Conservation (phyloP, 1,140 invertebrate species). For the Batillaria attramentaria region DNA sequence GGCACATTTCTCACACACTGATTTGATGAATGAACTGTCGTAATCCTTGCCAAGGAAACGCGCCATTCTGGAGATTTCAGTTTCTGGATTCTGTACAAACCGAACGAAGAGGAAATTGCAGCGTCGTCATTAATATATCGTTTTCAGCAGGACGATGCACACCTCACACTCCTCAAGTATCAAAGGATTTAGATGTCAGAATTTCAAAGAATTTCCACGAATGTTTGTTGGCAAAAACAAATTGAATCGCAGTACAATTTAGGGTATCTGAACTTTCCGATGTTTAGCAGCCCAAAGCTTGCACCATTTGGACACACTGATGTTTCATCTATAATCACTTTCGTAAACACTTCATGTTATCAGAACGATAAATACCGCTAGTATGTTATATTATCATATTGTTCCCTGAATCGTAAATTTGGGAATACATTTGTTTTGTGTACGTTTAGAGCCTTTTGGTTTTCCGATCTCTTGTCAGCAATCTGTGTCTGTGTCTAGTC, state of each 20-base stretch:
- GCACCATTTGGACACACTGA: too few relatives aligned
- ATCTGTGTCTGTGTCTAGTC: too few relatives aligned
- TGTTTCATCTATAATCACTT: too few relatives aligned
- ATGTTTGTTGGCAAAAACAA: neutral
- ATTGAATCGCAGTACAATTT: neutral
- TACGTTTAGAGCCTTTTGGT: neutral
- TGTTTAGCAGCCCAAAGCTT: too few relatives aligned
- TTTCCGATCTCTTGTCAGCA: too few relatives aligned
- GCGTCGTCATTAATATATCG: neutral
- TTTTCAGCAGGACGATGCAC: neutral
- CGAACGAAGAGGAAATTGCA: neutral
- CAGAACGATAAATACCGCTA: neutral
- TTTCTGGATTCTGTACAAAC: constrained; percentile 31
- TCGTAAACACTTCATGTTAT: neutral
- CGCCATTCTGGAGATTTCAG: constrained; percentile 41
- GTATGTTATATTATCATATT: neutral
- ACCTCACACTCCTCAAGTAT: neutral
- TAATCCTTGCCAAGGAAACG: constrained; percentile 42
- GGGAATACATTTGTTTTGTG: neutral
- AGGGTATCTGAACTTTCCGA: neutral
- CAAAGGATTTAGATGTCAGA: neutral
- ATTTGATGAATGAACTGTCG: constrained; percentile 39
- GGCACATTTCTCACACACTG: constrained; percentile 44
- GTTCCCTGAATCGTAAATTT: neutral
- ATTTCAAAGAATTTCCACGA: neutral